Evolutionary conservation across 2,113 vertebrate genomes (phyloP).

Genomic region (Platysternon megacephalum): DNA sequence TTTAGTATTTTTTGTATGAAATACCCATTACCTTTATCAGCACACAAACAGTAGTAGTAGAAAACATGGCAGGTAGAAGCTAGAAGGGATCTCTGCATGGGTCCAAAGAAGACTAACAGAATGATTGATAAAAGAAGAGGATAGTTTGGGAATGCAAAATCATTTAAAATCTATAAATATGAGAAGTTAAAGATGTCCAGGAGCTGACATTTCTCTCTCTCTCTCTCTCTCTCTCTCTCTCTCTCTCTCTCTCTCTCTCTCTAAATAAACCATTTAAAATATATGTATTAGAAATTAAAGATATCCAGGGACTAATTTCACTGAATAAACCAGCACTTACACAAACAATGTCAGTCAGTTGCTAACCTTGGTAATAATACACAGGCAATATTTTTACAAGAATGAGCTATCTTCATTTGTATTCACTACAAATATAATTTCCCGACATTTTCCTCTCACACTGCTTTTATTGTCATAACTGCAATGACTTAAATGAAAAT

Average conservation of each 20-base stretch:
- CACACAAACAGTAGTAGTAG: neutral
- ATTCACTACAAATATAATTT: constrained; percentile 39
- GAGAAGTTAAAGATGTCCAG: constrained; percentile 48
- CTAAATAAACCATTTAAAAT: neutral
- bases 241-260: neutral
- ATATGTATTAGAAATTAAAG: constrained; percentile 19
- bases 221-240: neutral
- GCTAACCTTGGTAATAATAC: constrained; percentile 8
- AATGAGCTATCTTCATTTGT: constrained; percentile 40
- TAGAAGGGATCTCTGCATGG: neutral
- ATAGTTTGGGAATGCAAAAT: neutral
- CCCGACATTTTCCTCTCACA: constrained; percentile 34
- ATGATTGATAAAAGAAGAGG: neutral
- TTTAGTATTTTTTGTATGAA: constrained; percentile 4
- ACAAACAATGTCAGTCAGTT: neutral
- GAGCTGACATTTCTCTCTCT: neutral
- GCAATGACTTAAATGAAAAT: neutral
- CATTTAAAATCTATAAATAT: constrained; percentile 17
- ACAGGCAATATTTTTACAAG: constrained; percentile 13
- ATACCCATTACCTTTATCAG: neutral
- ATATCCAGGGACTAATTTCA: constrained; percentile 59
- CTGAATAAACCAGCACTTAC: constrained; percentile 14
- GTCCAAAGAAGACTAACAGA: neutral
- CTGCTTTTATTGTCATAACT: constrained; percentile 16
- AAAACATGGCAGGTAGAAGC: neutral